phyloP scores from a whole-genome alignment of 2,113 vertebrate species.

The Psittacula cyanocephala region DNA sequence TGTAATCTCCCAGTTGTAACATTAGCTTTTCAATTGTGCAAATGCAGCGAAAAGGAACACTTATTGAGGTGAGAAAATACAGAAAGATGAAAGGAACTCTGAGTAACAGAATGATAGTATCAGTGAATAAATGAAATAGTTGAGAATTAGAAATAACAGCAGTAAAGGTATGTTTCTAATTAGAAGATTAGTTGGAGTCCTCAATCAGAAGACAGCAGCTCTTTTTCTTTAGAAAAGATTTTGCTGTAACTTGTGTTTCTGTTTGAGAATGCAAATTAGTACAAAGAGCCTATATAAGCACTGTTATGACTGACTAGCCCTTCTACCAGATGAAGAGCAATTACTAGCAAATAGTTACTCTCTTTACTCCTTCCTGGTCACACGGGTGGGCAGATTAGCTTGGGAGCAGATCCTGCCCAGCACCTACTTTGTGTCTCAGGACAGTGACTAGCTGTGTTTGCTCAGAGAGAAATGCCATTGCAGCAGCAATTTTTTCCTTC shows the following conservation, averaged over 20 bases:
- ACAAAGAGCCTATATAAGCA: background rate
- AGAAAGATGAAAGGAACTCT: background rate
- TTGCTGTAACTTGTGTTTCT: background rate
- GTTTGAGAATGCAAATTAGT: background rate
- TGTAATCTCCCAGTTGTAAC: background rate
- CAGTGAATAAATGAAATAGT: background rate
- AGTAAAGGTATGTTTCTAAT: background rate
- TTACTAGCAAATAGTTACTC: fast-evolving
- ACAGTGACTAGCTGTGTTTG: background rate
- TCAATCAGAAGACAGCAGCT: background rate
- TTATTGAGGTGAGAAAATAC: background rate
- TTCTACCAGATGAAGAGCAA: background rate
- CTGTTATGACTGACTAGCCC: background rate
- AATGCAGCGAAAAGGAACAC: background rate
- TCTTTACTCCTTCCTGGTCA: background rate
- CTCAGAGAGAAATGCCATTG: background rate
- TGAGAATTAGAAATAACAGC: background rate
- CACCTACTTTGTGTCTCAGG: fast-evolving
- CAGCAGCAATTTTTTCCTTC: background rate
- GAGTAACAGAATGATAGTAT: background rate
- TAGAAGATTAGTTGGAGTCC: background rate
- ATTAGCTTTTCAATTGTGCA: background rate
- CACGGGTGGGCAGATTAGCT: fast-evolving
- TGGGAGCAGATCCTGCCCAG: fast-evolving
- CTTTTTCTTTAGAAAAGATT: background rate